Evolutionary conservation across 1,140 invertebrate species (phyloP).

Genomic region (Heliconius congener): DNA sequence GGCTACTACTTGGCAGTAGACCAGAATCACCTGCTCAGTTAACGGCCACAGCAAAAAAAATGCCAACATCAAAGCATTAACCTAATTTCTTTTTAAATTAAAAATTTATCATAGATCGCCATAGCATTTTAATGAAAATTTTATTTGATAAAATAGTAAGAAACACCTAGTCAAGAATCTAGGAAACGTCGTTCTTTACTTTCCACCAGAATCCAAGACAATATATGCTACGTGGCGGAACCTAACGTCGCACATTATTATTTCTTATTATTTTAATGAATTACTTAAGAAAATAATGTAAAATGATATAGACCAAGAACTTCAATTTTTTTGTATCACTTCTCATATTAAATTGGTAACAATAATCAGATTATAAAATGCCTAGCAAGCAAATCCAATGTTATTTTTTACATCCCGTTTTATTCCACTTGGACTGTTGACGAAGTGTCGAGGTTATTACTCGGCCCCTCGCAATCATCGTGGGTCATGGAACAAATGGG

Average conservation of each 20-base stretch:
- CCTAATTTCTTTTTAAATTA: not conserved
- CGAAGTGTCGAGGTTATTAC: slow-evolving; percentile 21
- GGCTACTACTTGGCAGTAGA: not conserved
- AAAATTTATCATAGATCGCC: not conserved
- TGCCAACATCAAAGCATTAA: not conserved
- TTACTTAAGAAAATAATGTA: no score
- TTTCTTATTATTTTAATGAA: no score
- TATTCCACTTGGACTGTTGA: slow-evolving; percentile 19
- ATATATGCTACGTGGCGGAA: no score
- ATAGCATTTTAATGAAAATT: no score
- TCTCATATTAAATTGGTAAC: not conserved
- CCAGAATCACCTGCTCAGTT: not conserved
- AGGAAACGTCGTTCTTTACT: no score
- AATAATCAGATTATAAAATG: slow-evolving; percentile 6
- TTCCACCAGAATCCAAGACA: no score
- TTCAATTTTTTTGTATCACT: no score
- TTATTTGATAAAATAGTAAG: no score
- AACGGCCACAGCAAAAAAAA: not conserved
- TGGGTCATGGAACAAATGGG: not conserved
- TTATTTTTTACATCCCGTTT: slow-evolving; percentile 32
- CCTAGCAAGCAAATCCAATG: not conserved
- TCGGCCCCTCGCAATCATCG: slow-evolving; percentile 27
- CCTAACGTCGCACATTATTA: no score
- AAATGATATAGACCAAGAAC: no score
- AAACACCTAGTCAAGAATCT: no score